Evolutionary conservation across 2,797 vertebrate species (phyloP).

Genomic region (Podargus strigoides): DNA sequence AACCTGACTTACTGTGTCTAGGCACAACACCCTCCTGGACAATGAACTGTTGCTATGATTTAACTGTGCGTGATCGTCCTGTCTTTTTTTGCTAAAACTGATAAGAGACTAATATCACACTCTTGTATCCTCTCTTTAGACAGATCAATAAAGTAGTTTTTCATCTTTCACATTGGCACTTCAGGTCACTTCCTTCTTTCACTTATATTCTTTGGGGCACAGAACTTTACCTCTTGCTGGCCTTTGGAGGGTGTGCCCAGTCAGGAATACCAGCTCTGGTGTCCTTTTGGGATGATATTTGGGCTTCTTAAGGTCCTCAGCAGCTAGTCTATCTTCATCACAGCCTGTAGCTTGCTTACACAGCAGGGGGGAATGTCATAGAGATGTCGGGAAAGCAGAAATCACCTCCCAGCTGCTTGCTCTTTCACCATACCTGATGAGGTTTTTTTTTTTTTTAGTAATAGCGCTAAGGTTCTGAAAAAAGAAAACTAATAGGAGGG

Average conservation of each 20-base stretch:
- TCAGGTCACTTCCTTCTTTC: background rate
- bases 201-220: background rate
- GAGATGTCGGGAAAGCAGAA: background rate
- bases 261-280: too few species aligned
- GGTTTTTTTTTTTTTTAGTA: background rate
- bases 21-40: background rate
- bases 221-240: background rate
- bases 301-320: background rate
- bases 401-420: background rate
- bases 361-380: background rate
- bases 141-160: background rate
- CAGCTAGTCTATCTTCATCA: background rate
- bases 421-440: background rate
- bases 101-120: background rate
- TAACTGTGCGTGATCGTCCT: accelerated
- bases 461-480: background rate
- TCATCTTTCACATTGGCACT: background rate
- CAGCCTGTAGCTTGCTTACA: background rate
- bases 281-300: background rate
- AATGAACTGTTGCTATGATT: background rate
- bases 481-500: background rate
- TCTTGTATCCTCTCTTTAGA: background rate
- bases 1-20: background rate
- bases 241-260: too few species aligned
- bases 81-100: background rate